These are phyloP conservation scores for Luidia sarsii DNA, from an alignment of 53 echinoderm and acorn worm genomes.

Conservation along the genomic window DNA sequence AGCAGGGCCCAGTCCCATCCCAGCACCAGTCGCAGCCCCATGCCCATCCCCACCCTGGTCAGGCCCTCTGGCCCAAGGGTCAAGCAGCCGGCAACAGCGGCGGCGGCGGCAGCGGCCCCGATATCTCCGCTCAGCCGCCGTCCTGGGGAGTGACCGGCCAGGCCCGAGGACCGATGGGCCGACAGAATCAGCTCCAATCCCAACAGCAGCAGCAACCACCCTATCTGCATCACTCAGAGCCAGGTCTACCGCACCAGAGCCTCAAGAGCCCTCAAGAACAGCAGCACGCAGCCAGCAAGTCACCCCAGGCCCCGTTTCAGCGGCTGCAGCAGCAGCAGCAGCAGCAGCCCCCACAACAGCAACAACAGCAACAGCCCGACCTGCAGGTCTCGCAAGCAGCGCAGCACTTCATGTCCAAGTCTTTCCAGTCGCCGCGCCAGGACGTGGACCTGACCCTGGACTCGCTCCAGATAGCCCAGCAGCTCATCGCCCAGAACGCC, in stretches of 20 bases:
- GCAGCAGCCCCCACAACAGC: too few species aligned
- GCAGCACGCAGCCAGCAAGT: not conserved
- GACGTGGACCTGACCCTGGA: constrained; percentile 31
- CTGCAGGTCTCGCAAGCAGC: not conserved
- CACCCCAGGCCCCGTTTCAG: constrained; percentile 15
- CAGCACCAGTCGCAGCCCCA: constrained; percentile 5
- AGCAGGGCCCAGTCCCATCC: constrained; percentile 1
- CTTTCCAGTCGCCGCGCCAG: constrained; percentile 19
- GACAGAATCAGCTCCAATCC: constrained; percentile 24
- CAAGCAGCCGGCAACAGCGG: constrained; percentile 7
- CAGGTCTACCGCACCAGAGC: not conserved
- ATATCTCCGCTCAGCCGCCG: not conserved
- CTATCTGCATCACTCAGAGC: constrained; percentile 22
- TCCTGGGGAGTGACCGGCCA: constrained; percentile 25
- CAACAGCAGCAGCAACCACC: constrained; percentile 19
- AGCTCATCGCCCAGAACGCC: constrained; percentile 39
- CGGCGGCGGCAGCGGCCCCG: constrained; percentile 3
- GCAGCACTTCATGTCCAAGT: constrained; percentile 27
- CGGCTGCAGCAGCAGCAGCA: constrained; percentile 47
- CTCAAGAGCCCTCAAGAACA: not conserved
- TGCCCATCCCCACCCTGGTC: not conserved
- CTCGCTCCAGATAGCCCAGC: constrained; percentile 36
- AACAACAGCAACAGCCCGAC: too few species aligned
- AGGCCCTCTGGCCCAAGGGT: constrained; percentile 13
- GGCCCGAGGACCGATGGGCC: constrained; percentile 21